Conservation (phyloP, 1,140 invertebrate species). For the Tetraneura akinire region DNA sequence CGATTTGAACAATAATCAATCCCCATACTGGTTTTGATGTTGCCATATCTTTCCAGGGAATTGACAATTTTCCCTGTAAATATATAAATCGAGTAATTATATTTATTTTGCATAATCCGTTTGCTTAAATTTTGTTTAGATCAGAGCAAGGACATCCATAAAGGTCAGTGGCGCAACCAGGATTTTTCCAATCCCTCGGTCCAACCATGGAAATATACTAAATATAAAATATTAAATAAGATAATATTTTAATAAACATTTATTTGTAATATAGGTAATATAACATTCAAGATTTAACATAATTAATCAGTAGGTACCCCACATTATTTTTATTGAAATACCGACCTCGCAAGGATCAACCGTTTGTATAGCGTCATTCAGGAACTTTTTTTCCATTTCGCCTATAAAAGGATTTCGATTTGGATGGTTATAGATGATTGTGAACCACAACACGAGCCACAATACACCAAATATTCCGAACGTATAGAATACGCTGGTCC, state of each 20-base stretch:
- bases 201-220: too few relatives aligned
- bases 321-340: not conserved
- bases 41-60: constrained; percentile 74
- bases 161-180: too few relatives aligned
- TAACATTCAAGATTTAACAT: too few relatives aligned
- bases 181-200: too few relatives aligned
- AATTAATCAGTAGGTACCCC: too few relatives aligned
- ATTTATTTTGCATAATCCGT: too few relatives aligned
- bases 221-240: too few relatives aligned
- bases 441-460: constrained; percentile 59
- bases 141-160: too few relatives aligned
- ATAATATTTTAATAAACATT: too few relatives aligned
- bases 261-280: too few relatives aligned
- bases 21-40: constrained; percentile 77
- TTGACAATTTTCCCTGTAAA: constrained; percentile 54
- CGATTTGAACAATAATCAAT: constrained; percentile 71
- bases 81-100: too few relatives aligned
- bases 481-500: constrained; percentile 64
- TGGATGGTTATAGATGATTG: constrained; percentile 68
- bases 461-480: constrained; percentile 62
- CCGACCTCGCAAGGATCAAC: constrained; percentile 50
- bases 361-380: constrained; percentile 57
- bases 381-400: constrained; percentile 67
- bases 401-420: constrained; percentile 71
- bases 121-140: too few relatives aligned